A percentile compares a stretch with the other conserved stretches of the same genome.
Conservation (phyloP, 2,888 invertebrate species). For the Scotopteryx bipunctaria region DNA sequence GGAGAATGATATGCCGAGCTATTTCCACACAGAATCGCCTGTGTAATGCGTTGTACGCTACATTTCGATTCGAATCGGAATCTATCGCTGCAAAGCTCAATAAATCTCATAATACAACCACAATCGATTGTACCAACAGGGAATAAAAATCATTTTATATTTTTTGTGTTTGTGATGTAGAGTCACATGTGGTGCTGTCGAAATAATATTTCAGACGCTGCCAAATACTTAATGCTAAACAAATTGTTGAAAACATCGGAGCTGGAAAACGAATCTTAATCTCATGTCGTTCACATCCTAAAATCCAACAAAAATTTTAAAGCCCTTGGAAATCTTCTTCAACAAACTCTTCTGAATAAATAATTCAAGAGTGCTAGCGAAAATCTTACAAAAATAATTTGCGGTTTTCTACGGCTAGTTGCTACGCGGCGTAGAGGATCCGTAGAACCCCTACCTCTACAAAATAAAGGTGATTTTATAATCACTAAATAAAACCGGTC, state of each 20-base stretch:
- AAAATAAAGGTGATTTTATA: not conserved
- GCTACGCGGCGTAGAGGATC: not conserved
- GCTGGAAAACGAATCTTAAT: too few species aligned
- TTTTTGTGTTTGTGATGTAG: not conserved
- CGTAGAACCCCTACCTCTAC: not conserved
- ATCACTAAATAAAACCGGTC: not conserved
- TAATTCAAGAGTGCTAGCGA: too few species aligned
- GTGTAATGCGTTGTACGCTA: conserved; percentile 20
- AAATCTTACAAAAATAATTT: too few species aligned
- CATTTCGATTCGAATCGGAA: conserved; percentile 14
- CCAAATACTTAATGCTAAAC: conserved; percentile 10
- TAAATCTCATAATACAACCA: conserved; percentile 3
- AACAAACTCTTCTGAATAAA: too few species aligned
- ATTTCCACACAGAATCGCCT: conserved; percentile 58
- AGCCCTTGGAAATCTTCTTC: too few species aligned
- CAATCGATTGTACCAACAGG: not conserved
- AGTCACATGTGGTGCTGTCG: not conserved
- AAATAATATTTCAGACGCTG: conserved; percentile 8
- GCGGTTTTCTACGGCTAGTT: too few species aligned
- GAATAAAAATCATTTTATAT: conserved; percentile 1
- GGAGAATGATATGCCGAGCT: conserved; percentile 73
- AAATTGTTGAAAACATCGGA: too few species aligned
- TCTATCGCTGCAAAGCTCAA: conserved; percentile 5
- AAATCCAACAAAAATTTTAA: too few species aligned
- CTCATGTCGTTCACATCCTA: too few species aligned